A percentile compares a stretch with the other conserved stretches of the same genome.
phyloP scores from a whole-genome alignment of 2,113 vertebrate genomes.

The Gracilinanus agilis region DNA sequence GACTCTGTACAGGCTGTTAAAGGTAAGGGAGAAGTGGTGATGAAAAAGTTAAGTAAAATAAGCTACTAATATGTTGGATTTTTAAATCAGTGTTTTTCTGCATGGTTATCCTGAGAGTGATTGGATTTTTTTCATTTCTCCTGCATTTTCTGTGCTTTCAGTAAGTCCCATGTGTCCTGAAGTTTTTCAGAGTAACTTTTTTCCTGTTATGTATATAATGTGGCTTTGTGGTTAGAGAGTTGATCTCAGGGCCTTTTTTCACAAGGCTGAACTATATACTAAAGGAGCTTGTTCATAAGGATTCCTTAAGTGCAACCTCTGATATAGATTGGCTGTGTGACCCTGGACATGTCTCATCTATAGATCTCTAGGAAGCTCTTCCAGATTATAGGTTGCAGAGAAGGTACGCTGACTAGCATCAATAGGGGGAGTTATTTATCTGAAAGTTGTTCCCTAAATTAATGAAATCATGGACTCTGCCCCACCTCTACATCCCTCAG shows the following conservation, averaged over 20 bases:
- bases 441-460: background rate
- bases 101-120: background rate
- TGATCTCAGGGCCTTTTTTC: background rate
- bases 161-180: background rate
- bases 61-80: background rate
- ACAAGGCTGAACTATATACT: too few relatives aligned
- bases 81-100: background rate
- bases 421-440: background rate
- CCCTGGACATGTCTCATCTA: background rate
- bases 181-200: background rate
- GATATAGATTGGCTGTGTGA: background rate
- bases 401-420: background rate
- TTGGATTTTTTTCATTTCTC: background rate
- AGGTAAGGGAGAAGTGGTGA: conserved; percentile 54
- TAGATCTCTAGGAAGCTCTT: background rate
- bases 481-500: background rate
- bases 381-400: background rate
- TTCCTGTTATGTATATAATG: background rate
- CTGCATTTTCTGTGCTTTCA: background rate
- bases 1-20: conserved; percentile 14
- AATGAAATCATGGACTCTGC: background rate
- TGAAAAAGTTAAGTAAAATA: background rate
- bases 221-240: background rate
- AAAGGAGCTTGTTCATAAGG: too few relatives aligned
- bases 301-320: background rate